phyloP scores from a whole-genome alignment of 2,888 invertebrate genomes.

The Brachyopa scutellaris region DNA sequence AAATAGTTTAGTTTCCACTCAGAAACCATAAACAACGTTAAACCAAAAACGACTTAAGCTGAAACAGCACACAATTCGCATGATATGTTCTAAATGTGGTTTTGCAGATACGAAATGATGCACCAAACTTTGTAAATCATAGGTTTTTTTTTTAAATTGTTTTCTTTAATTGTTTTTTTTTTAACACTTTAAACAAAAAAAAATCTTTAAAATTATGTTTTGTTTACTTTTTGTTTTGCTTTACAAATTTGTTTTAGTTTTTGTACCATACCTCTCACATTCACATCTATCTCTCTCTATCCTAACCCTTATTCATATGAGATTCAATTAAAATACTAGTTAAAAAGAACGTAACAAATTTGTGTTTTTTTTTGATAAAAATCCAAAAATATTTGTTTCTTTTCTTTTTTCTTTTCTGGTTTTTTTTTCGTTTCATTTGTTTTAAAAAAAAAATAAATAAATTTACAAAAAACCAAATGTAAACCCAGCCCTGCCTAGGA shows the following conservation, averaged over 20 bases:
- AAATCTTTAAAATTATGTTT: not conserved
- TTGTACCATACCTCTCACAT: slow-evolving; percentile 24
- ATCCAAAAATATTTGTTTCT: slow-evolving; percentile 72
- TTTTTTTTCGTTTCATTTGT: slow-evolving; percentile 73
- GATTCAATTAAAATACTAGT: slow-evolving; percentile 53
- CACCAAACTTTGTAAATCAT: slow-evolving; percentile 38
- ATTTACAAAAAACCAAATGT: slow-evolving; percentile 36
- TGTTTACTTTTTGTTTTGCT: slow-evolving; percentile 24
- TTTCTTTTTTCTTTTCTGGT: slow-evolving; percentile 75
- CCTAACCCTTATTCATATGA: slow-evolving; percentile 47
- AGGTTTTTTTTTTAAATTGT: too few relatives aligned
- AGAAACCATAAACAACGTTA: not conserved
- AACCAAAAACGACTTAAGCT: not conserved
- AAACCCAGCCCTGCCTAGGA: slow-evolving; percentile 84
- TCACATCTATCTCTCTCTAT: slow-evolving; percentile 4
- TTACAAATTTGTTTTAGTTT: slow-evolving; percentile 9
- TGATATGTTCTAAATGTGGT: slow-evolving; percentile 61
- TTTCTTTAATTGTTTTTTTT: not conserved
- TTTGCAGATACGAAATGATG: slow-evolving; percentile 25
- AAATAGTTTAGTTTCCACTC: too few relatives aligned
- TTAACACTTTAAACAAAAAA: slow-evolving; percentile 1
- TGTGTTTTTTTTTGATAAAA: slow-evolving; percentile 67
- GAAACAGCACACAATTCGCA: slow-evolving; percentile 48
- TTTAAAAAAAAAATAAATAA: slow-evolving; percentile 50
- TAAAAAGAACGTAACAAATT: slow-evolving; percentile 51